Conservation (phyloP, 2,113 vertebrate genomes). For the Telmatochromis sp. region DNA sequence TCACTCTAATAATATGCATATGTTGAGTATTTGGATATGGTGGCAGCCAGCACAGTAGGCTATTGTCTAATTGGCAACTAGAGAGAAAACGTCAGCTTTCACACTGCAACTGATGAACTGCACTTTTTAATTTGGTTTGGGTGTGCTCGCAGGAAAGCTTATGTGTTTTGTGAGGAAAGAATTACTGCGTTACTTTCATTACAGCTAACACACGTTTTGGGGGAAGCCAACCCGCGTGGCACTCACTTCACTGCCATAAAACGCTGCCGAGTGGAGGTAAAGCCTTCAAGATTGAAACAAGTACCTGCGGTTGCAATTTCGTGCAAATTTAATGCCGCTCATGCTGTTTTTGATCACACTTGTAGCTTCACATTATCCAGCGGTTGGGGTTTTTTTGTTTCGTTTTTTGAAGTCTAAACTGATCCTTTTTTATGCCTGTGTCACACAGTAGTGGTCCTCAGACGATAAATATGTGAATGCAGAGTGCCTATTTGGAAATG, state of each 20-base stretch:
- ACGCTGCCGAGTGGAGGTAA: background rate
- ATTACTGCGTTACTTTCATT: background rate
- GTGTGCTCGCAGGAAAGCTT: background rate
- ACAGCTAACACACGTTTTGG: background rate
- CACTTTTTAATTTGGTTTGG: background rate
- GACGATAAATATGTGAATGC: slow-evolving; percentile 25
- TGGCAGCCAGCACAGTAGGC: background rate
- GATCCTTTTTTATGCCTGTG: background rate
- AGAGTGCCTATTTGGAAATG: slow-evolving; percentile 45
- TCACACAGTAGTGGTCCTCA: background rate
- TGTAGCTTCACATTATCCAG: background rate
- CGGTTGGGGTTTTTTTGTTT: background rate
- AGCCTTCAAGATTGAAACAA: slow-evolving; percentile 2
- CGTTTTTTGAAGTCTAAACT: background rate
- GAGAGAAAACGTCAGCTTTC: background rate
- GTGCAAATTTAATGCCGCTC: background rate
- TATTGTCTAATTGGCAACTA: background rate
- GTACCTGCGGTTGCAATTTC: slow-evolving; percentile 9
- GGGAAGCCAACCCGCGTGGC: background rate
- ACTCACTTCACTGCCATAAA: background rate
- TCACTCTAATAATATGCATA: background rate
- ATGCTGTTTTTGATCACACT: background rate
- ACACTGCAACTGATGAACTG: background rate
- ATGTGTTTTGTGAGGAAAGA: background rate
- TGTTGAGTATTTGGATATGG: background rate